Conservation (phyloP, 2,797 vertebrate genomes). For the Cryptoprocta ferox region DNA sequence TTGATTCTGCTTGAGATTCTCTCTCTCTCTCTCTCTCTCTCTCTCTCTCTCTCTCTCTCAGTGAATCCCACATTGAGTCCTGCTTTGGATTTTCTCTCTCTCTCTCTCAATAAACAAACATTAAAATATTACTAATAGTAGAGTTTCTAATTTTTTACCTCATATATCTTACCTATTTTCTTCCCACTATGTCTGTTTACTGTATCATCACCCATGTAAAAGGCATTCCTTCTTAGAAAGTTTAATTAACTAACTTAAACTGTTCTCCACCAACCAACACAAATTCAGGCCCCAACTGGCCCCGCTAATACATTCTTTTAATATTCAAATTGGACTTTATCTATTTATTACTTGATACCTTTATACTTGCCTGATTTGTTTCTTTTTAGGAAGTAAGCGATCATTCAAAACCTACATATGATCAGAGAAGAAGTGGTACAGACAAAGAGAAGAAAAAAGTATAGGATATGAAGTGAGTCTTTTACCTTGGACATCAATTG, state of each 20-base stretch:
- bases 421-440: neutral
- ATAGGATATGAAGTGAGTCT: neutral
- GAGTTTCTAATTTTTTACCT: neutral
- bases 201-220: neutral
- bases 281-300: neutral
- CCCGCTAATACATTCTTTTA: neutral
- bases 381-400: neutral
- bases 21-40: too few relatives aligned
- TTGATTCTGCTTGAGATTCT: too few relatives aligned
- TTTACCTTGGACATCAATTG: neutral
- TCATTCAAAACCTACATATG: neutral
- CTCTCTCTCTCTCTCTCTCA: too few relatives aligned
- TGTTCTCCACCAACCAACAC: neutral
- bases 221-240: neutral
- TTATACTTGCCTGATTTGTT: neutral
- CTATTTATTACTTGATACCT: neutral
- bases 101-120: too few relatives aligned
- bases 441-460: neutral
- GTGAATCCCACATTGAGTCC: too few relatives aligned
- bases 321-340: neutral
- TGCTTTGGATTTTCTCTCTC: too few relatives aligned
- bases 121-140: too few relatives aligned
- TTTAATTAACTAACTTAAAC: neutral
- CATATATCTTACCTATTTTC: neutral
- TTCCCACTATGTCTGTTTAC: neutral